Percentiles rank a stretch among this genome's conserved stretches.
Conservation (phyloP, 2,797 vertebrate species). For the Melanotaenia boesemani region DNA sequence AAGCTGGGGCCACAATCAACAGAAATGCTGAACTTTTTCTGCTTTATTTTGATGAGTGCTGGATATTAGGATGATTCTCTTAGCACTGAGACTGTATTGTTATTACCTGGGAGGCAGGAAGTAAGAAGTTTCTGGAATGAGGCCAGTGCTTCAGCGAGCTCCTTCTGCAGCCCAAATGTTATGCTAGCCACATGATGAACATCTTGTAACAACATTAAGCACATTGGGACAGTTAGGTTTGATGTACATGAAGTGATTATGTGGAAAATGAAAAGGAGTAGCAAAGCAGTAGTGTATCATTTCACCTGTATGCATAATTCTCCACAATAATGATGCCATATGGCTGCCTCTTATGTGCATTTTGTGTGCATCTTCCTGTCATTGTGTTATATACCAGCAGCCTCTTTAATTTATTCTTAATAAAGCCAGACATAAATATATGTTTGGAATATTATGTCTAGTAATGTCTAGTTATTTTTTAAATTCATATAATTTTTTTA, state of each 20-base stretch:
- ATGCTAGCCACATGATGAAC: slow-evolving; percentile 18
- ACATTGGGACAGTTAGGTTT: slow-evolving; percentile 31
- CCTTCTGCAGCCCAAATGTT: slow-evolving; percentile 43
- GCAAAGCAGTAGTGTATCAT: slow-evolving; percentile 47
- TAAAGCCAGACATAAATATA: slow-evolving; percentile 29
- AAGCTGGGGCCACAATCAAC: slow-evolving; percentile 53
- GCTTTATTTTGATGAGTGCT: slow-evolving; percentile 70
- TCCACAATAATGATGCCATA: slow-evolving; percentile 21
- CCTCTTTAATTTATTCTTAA: slow-evolving; percentile 30
- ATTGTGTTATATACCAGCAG: background rate
- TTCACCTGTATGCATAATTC: slow-evolving; percentile 49
- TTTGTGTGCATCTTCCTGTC: background rate
- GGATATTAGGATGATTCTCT: slow-evolving; percentile 61
- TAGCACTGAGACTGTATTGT: slow-evolving; percentile 46
- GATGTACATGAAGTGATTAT: slow-evolving; percentile 31
- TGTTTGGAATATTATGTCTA: background rate
- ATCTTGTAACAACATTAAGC: slow-evolving; percentile 31
- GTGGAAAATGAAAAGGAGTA: slow-evolving; percentile 21
- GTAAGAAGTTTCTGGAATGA: slow-evolving; percentile 56
- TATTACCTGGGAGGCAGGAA: slow-evolving; percentile 51
- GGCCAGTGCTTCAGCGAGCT: slow-evolving; percentile 53
- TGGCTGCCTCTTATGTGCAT: background rate
- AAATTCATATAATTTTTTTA: background rate
- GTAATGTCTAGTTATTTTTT: slow-evolving; percentile 1
- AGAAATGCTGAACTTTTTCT: slow-evolving; percentile 67